These are phyloP conservation scores for Apamea anceps DNA, from an alignment of 2,888 invertebrate species.

Conservation along the genomic window DNA sequence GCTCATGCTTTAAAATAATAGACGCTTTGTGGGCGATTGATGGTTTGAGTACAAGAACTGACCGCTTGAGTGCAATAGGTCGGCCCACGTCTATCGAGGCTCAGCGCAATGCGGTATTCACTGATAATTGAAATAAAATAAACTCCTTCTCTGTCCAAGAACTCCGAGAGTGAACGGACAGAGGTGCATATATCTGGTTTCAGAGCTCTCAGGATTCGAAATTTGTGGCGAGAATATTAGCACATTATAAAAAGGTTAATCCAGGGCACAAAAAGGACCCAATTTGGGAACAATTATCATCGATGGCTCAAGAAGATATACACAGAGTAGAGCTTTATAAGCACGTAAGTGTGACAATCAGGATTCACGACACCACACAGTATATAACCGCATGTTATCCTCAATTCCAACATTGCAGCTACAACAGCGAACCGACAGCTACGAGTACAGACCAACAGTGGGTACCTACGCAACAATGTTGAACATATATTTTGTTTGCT, in stretches of 20 bases:
- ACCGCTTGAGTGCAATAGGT: not conserved
- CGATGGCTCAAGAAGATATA: not conserved
- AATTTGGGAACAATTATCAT: not conserved
- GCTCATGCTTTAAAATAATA: no score
- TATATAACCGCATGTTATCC: constrained; percentile 11
- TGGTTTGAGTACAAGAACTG: not conserved
- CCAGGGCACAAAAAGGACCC: not conserved
- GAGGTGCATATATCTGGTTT: no score
- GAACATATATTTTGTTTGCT: constrained; percentile 7
- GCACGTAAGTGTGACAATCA: not conserved
- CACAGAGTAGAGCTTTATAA: not conserved
- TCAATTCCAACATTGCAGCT: not conserved
- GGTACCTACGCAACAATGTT: not conserved
- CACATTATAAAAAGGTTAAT: not conserved
- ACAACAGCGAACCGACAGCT: not conserved
- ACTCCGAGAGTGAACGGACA: not conserved
- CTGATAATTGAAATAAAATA: not conserved
- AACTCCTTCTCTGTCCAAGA: not conserved
- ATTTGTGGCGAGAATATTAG: not conserved
- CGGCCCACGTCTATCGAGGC: not conserved
- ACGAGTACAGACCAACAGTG: not conserved
- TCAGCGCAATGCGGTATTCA: not conserved
- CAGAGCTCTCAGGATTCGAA: not conserved
- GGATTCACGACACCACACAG: not conserved
- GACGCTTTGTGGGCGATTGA: not conserved